Base-by-base conservation (phyloP, 2,113 vertebrate species). In the Propithecus coquereli region DNA sequence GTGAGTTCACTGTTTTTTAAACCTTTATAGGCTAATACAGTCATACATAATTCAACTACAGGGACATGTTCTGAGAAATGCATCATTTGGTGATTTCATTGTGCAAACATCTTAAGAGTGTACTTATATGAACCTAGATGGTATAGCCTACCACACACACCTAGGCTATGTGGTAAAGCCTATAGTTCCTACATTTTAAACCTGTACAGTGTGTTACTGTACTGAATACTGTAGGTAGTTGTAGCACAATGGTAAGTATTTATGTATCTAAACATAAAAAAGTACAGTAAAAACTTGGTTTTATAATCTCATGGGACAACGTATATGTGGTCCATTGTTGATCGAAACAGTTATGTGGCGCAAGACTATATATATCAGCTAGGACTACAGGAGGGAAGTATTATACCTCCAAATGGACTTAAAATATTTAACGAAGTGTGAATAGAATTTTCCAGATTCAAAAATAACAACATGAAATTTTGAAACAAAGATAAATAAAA, bases 1-100 rank as follows among this genome's bases (percentile, higher is more conserved):
- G 99, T 99, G 91, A 98, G 99, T 98, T 52, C 73, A 7, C 16
- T 45, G 61, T 66, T 90, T 66, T 20, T 47, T 70, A 57, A 88
- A 82, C 20, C 9, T 81, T 81, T 88, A 37, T 40, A 71, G 61
- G 43, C 9, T 74, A 34, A 86, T 20, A 76, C 1, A 47, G 14
- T 76, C 8, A 5, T 32, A 45, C 13, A 32, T 30, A 18, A 30
- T 27, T 43, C 32, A 76, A 4, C 45, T 30, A 47, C 2, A 43
- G 40, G 40, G 40, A 43, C 5, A 43, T 43, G 5, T 43, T 43
- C 40, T 43, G 40, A 43, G 40, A 2, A 27, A 32, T 47, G 14
- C 27, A 32, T 76, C 43, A 9, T 8, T 76, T 47, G 43, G 27
- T 76, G 43, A 47, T 76, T 47, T 47, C 16, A 32, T 76, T 47